Percentiles rank a stretch among this genome's conserved stretches.
Evolutionary conservation across 35 echinoderm and acorn worm genomes (phyloP).

Genomic region (Lytechinus variegatus): DNA sequence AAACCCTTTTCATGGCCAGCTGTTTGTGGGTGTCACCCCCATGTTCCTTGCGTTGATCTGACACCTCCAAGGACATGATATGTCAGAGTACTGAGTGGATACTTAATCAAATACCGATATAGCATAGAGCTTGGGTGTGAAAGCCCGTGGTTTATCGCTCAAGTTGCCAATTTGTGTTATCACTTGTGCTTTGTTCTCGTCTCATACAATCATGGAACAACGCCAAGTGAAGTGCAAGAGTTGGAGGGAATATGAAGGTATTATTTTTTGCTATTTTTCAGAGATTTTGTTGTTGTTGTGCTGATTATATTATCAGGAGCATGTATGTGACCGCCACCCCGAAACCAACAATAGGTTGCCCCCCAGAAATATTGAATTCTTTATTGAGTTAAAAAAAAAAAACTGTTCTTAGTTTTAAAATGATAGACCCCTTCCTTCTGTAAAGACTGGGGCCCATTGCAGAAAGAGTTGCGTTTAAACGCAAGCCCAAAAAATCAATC

Average conservation of each 20-base stretch:
- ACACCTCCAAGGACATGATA: not conserved
- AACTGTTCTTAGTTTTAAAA: too few relatives aligned
- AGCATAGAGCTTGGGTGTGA: not conserved
- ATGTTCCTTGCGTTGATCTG: not conserved
- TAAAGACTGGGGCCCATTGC: too few relatives aligned
- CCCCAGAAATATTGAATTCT: too few relatives aligned
- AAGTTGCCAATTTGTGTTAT: conserved; percentile 19
- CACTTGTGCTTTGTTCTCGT: not conserved
- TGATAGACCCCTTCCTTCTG: too few relatives aligned
- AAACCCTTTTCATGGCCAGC: not conserved
- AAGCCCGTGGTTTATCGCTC: not conserved
- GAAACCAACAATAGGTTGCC: too few relatives aligned
- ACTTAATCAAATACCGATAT: conserved; percentile 1
- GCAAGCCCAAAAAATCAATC: too few relatives aligned
- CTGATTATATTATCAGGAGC: too few relatives aligned
- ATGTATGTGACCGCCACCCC: too few relatives aligned
- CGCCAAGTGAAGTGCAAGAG: not conserved
- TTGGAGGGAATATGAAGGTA: not conserved
- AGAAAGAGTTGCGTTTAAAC: too few relatives aligned
- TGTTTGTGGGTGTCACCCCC: not conserved
- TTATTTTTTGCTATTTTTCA: not conserved
- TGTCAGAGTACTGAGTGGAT: not conserved
- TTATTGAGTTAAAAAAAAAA: too few relatives aligned
- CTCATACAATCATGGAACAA: not conserved
- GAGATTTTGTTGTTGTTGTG: not conserved